Percentiles rank a stretch among this genome's conserved stretches.
These are phyloP conservation scores for Euleptes europaea DNA, from an alignment of 2,113 vertebrate genomes.

Conservation along the genomic window DNA sequence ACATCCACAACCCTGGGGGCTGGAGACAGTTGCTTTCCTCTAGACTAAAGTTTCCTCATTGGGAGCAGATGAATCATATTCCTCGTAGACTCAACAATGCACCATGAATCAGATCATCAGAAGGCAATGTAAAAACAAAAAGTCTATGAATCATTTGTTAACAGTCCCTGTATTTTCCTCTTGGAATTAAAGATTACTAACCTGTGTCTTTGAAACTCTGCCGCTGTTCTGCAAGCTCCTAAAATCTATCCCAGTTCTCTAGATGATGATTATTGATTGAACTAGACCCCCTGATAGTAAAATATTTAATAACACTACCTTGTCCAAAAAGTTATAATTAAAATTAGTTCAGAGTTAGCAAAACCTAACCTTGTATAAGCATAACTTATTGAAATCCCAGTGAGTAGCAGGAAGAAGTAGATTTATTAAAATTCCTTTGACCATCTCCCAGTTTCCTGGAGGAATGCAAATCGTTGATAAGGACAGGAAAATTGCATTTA, in stretches of 20 bases:
- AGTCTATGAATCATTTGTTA: not conserved
- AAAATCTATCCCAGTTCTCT: not conserved
- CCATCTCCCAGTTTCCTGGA: too few species aligned
- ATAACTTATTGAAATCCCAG: not conserved
- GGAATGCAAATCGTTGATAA: not conserved
- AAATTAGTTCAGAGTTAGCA: not conserved
- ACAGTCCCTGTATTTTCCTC: not conserved
- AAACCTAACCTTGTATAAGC: not conserved
- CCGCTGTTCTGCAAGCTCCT: not conserved
- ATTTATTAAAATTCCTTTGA: not conserved
- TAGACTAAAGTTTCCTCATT: not conserved
- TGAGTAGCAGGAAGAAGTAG: not conserved
- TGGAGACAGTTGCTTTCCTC: not conserved
- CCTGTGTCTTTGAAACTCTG: not conserved
- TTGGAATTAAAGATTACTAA: not conserved
- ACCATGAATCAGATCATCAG: conserved; percentile 1
- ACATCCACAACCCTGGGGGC: not conserved
- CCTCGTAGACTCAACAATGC: conserved; percentile 3
- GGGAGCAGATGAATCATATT: not conserved
- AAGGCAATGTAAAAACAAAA: not conserved
- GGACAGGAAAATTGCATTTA: not conserved
- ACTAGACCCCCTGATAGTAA: not conserved
- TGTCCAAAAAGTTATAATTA: not conserved
- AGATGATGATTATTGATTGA: not conserved
- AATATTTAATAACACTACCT: not conserved